A percentile compares a stretch with the other conserved stretches of the same genome.
phyloP scores from a whole-genome alignment of 2,113 vertebrate species.

The Anser cygnoides region DNA sequence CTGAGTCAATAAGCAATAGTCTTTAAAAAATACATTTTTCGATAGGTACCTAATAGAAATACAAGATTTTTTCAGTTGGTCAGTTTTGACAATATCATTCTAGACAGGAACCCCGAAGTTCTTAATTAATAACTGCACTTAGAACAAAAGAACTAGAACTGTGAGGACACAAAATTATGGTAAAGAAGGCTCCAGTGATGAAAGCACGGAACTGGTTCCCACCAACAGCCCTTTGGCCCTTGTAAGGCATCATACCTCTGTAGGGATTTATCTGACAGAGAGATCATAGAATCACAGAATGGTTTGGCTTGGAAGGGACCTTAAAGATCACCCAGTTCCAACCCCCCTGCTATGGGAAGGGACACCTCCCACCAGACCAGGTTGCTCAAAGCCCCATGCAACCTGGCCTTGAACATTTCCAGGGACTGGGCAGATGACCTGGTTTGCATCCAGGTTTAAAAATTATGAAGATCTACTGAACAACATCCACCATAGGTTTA shows the following conservation, averaged over 20 bases:
- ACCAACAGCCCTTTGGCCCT: neutral
- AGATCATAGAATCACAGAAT: no score
- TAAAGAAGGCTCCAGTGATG: neutral
- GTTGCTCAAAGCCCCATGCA: no score
- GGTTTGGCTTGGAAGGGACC: no score
- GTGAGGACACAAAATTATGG: neutral
- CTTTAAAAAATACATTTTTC: neutral
- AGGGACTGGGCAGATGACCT: neutral
- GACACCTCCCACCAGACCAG: no score
- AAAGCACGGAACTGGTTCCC: neutral
- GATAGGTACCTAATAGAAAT: neutral
- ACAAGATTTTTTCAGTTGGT: neutral
- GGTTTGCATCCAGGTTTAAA: neutral
- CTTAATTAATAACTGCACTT: neutral
- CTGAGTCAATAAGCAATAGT: neutral
- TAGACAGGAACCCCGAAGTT: neutral
- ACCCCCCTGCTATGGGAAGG: no score
- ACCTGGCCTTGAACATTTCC: no score
- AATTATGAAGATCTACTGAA: neutral
- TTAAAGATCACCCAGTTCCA: no score
- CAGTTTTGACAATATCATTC: neutral
- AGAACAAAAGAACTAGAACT: neutral
- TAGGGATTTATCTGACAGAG: neutral
- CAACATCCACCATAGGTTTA: neutral
- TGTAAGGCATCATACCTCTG: neutral